These are phyloP conservation scores for Neria commutata DNA, from an alignment of 2,888 invertebrate species.

Conservation along the genomic window DNA sequence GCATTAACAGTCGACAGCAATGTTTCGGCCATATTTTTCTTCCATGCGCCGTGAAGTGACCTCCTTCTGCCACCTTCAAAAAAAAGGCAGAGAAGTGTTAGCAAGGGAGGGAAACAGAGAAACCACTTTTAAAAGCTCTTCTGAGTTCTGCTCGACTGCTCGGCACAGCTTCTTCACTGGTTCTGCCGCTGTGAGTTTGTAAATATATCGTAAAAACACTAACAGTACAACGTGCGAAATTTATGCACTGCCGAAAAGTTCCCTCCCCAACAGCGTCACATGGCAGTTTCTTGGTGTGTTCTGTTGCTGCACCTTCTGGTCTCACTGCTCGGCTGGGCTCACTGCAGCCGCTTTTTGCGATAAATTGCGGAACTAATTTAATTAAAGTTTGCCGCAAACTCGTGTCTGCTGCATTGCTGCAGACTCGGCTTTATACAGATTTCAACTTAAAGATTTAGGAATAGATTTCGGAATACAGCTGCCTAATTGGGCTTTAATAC, in stretches of 20 bases:
- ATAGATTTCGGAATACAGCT: no score
- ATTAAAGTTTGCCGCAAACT: conserved; percentile 37
- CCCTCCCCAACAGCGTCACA: no score
- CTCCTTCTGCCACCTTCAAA: no score
- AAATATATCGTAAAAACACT: background rate
- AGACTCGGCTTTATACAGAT: no score
- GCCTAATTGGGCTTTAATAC: no score
- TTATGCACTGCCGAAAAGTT: background rate
- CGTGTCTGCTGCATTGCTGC: conserved; percentile 13
- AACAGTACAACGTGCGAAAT: background rate
- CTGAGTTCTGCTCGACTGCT: no score
- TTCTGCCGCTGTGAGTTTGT: background rate
- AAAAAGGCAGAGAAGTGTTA: no score
- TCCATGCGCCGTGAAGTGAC: background rate
- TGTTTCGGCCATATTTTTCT: background rate
- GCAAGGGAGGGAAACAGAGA: no score
- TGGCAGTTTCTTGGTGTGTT: background rate
- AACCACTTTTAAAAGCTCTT: no score
- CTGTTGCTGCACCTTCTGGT: background rate
- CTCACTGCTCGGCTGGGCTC: background rate
- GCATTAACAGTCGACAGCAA: background rate
- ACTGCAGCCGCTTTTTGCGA: conserved; percentile 50
- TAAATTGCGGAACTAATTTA: conserved; percentile 50
- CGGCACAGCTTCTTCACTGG: background rate
- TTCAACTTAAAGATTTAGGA: background rate